These are phyloP conservation scores for Coptotermes formosanus DNA, from an alignment of 1,140 invertebrate species.

Conservation along the genomic window DNA sequence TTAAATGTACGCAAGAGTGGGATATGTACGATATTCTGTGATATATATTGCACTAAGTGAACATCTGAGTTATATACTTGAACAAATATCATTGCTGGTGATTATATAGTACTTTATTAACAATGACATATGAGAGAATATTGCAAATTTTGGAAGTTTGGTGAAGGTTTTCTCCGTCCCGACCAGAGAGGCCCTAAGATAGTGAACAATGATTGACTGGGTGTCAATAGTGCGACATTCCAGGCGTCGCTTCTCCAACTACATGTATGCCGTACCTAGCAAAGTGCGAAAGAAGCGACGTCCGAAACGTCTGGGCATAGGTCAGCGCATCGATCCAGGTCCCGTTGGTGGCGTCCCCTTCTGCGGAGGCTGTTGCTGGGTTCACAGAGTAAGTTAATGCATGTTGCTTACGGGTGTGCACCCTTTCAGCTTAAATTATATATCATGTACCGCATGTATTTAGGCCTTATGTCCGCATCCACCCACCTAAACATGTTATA, in stretches of 20 bases:
- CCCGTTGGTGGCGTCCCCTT: conserved; percentile 37
- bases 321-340: conserved; percentile 36
- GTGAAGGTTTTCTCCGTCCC: background rate
- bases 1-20: no score
- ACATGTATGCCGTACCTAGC: conserved; percentile 63
- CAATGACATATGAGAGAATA: background rate
- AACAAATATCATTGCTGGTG: background rate
- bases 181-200: background rate
- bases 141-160: background rate
- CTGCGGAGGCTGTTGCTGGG: conserved; percentile 47
- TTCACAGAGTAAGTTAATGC: conserved; percentile 37
- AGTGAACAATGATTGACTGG: conserved; percentile 69
- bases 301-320: conserved; percentile 27
- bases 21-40: background rate
- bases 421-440: conserved; percentile 1
- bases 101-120: background rate
- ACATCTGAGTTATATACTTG: background rate
- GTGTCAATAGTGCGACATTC: conserved; percentile 73
- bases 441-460: no score
- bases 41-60: background rate
- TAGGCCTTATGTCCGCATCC: no score
- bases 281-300: conserved; percentile 58
- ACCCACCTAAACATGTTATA: no score
- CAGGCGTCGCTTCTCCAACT: conserved; percentile 67
- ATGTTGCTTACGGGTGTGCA: background rate